A percentile compares a stretch with the other conserved stretches of the same genome.
phyloP scores from a whole-genome alignment of 2,888 invertebrate genomes.

The Drosophila mayaguana region DNA sequence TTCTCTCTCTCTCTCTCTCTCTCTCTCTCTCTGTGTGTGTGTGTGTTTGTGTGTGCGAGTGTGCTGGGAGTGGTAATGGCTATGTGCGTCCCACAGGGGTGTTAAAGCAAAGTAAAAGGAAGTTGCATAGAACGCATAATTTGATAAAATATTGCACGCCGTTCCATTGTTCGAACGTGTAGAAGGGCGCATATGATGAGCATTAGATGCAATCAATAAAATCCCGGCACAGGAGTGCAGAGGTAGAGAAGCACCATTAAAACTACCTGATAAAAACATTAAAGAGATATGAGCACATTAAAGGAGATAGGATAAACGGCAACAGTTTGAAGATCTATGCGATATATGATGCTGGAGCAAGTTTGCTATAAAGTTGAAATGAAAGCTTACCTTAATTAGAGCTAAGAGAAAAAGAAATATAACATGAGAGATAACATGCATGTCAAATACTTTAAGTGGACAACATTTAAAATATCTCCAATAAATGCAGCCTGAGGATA shows the following conservation, averaged over 20 bases:
- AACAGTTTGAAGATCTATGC: background rate
- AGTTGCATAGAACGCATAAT: constrained; percentile 74
- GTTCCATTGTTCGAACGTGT: constrained; percentile 44
- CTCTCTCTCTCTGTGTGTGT: no score
- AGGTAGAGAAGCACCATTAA: constrained; percentile 19
- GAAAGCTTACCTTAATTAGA: background rate
- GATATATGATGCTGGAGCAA: background rate
- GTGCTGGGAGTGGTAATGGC: constrained; percentile 21
- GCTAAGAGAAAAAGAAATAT: background rate
- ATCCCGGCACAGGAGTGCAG: constrained; percentile 26
- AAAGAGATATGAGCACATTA: background rate
- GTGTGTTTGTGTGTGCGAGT: background rate
- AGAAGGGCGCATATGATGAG: constrained; percentile 56
- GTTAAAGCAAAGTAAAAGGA: constrained; percentile 59
- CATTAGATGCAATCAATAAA: constrained; percentile 75
- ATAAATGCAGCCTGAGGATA: background rate
- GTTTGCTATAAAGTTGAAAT: no score
- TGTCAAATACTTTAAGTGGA: background rate
- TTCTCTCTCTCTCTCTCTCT: background rate
- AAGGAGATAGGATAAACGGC: background rate
- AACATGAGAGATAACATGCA: background rate
- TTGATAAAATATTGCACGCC: constrained; percentile 76
- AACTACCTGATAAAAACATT: constrained; percentile 20
- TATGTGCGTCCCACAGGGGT: constrained; percentile 52
- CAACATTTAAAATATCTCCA: background rate